Percentiles rank a stretch among this genome's conserved stretches.
phyloP scores from a whole-genome alignment of 2,888 invertebrate species.

The Embidobia sp. region DNA sequence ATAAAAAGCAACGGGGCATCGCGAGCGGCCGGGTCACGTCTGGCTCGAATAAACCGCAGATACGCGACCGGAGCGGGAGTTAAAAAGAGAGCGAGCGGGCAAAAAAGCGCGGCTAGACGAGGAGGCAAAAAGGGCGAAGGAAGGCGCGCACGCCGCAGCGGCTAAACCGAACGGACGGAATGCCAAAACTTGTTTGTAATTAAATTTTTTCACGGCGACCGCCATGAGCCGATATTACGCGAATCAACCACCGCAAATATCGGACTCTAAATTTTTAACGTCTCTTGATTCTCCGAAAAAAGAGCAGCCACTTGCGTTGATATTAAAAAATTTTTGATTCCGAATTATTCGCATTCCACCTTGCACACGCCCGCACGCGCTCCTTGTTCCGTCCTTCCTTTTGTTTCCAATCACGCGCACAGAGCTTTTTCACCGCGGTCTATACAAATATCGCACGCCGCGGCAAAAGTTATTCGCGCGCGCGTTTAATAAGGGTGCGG shows the following conservation, averaged over 20 bases:
- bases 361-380: constrained; percentile 61
- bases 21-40: constrained; percentile 67
- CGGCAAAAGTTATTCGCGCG: constrained; percentile 32
- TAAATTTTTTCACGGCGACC: constrained; percentile 78
- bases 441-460: constrained; percentile 15
- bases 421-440: background rate
- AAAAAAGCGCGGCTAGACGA: constrained; percentile 9
- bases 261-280: constrained; percentile 61
- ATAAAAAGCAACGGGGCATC: constrained; percentile 68
- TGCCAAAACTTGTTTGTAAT: constrained; percentile 82
- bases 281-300: constrained; percentile 45
- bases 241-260: constrained; percentile 66
- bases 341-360: constrained; percentile 57
- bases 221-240: constrained; percentile 63
- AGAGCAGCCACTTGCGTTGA: constrained; percentile 37
- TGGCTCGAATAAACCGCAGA: constrained; percentile 79
- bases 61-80: constrained; percentile 71
- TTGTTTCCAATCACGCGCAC: too few relatives aligned
- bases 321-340: constrained; percentile 58
- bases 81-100: constrained; percentile 20
- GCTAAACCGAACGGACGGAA: constrained; percentile 81
- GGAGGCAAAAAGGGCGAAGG: constrained; percentile 25
- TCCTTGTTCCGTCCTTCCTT: constrained; percentile 21
- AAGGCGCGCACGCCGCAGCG: constrained; percentile 68
- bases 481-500: constrained; percentile 64